These are phyloP conservation scores for Sicus ferrugineus DNA, from an alignment of 2,888 invertebrate species.

Conservation along the genomic window DNA sequence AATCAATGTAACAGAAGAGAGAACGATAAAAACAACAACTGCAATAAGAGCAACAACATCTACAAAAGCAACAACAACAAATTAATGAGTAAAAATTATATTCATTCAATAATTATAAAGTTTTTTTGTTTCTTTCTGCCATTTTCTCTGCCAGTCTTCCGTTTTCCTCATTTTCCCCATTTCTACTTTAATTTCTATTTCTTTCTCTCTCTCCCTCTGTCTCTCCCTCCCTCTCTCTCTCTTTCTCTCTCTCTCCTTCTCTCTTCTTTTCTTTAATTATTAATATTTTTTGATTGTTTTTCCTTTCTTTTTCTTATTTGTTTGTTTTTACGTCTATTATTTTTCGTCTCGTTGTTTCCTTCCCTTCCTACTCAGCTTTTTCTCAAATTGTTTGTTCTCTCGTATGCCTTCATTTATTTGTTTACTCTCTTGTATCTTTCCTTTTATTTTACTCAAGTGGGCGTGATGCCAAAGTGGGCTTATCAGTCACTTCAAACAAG, in stretches of 20 bases:
- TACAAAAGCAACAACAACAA: too few species aligned
- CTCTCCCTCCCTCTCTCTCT: background rate
- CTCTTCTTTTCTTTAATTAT: background rate
- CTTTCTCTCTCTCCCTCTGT: background rate
- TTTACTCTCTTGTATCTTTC: background rate
- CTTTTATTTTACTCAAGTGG: slow-evolving; percentile 7
- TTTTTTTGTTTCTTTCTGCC: background rate
- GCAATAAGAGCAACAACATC: too few species aligned
- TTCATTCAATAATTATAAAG: background rate
- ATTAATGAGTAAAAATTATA: too few species aligned
- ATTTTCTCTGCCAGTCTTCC: background rate
- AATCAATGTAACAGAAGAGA: too few species aligned
- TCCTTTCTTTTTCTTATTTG: background rate
- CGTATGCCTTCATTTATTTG: background rate
- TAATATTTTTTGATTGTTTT: background rate
- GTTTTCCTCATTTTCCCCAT: background rate
- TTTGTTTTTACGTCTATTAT: background rate
- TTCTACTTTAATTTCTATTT: background rate
- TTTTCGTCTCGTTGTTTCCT: background rate
- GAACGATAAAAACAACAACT: too few species aligned
- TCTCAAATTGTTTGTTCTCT: background rate
- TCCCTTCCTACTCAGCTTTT: background rate
- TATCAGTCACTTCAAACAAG: background rate
- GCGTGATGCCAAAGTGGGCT: slow-evolving; percentile 19
- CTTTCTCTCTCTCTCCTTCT: background rate